Conservation (phyloP, 2,113 vertebrate genomes). For the Aptenodytes forsteri region DNA sequence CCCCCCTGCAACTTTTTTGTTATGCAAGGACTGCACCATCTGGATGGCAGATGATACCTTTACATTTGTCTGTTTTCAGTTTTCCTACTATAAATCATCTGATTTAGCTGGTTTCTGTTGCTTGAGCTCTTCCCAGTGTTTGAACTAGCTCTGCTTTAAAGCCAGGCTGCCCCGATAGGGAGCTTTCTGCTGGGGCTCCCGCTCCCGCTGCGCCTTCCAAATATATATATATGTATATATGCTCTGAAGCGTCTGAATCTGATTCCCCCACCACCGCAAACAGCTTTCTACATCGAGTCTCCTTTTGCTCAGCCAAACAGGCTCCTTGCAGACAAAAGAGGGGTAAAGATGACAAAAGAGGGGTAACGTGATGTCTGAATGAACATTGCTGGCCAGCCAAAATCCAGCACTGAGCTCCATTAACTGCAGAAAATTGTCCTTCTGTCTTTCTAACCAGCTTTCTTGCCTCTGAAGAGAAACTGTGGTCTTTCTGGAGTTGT, state of each 20-base stretch:
- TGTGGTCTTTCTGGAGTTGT: neutral
- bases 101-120: constrained; percentile 30
- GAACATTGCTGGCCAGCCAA: neutral
- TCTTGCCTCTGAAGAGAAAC: neutral
- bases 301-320: neutral
- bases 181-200: constrained; percentile 10
- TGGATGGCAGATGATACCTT: constrained; percentile 66
- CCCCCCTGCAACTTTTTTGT: neutral
- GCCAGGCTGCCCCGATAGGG: neutral
- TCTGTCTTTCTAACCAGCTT: neutral
- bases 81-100: constrained; percentile 53
- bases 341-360: neutral
- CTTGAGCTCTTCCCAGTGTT: constrained; percentile 21
- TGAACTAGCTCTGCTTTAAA: constrained; percentile 34
- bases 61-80: constrained; percentile 35
- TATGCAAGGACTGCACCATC: constrained; percentile 24
- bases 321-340: neutral
- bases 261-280: neutral
- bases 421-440: neutral
- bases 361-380: neutral
- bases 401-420: neutral
- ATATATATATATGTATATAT: neutral
- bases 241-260: neutral
- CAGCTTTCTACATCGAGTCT: neutral
- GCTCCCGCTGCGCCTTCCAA: neutral